Evolutionary conservation across 2,797 vertebrate species (phyloP).

Genomic region (Chromobotia macracanthus): DNA sequence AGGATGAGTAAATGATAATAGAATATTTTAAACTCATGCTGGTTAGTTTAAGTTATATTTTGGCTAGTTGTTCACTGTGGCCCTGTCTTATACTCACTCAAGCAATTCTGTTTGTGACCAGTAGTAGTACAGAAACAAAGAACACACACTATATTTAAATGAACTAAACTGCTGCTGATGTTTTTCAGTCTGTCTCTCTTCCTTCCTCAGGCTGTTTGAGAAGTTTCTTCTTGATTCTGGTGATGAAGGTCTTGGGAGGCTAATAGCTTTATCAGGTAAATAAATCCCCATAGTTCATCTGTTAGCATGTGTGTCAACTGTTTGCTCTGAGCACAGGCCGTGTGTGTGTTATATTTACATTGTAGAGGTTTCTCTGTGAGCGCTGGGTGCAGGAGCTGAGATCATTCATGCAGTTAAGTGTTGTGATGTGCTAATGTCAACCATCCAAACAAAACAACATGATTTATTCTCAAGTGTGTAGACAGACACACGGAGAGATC

Average conservation of each 20-base stretch:
- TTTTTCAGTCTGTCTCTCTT: slow-evolving; percentile 37
- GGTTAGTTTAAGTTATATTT: too few species aligned
- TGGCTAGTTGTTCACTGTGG: too few species aligned
- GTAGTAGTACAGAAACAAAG: too few species aligned
- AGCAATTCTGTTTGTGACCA: too few species aligned
- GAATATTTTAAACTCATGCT: too few species aligned
- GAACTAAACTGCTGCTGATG: too few species aligned
- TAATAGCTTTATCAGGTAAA: slow-evolving; percentile 63
- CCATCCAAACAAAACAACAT: not conserved
- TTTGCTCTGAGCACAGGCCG: slow-evolving; percentile 40
- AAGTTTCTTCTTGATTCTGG: slow-evolving; percentile 34
- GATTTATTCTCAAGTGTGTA: too few species aligned
- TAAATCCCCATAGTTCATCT: slow-evolving; percentile 61
- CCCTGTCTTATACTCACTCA: too few species aligned
- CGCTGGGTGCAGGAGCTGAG: not conserved
- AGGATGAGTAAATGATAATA: too few species aligned
- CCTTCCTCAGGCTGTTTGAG: slow-evolving; percentile 31
- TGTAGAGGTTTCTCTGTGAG: slow-evolving; percentile 14
- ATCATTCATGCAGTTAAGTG: slow-evolving; percentile 1
- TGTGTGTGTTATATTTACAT: slow-evolving; percentile 39
- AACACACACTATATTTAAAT: too few species aligned
- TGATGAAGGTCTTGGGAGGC: slow-evolving; percentile 53
- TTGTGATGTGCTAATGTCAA: slow-evolving; percentile 15
- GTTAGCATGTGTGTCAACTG: slow-evolving; percentile 57
- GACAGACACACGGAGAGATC: not conserved